Percentiles rank a stretch among this genome's conserved stretches.
Conservation (phyloP, 2,797 vertebrate species). For the Numenius phaeopus region DNA sequence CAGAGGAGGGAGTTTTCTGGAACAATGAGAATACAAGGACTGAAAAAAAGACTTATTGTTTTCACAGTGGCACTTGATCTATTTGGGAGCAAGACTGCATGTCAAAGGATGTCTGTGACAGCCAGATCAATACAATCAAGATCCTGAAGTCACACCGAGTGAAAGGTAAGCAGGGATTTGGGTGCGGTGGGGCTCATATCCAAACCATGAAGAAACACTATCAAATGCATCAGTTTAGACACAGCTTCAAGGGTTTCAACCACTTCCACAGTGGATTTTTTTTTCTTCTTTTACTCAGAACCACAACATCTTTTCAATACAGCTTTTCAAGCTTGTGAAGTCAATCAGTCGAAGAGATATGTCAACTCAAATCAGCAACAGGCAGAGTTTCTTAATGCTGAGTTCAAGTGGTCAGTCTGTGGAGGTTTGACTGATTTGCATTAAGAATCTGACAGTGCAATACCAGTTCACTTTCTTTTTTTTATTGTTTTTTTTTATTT, state of each 20-base stretch:
- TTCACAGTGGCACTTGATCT: neutral
- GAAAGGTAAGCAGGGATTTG: neutral
- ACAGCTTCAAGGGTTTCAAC: neutral
- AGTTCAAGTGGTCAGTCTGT: neutral
- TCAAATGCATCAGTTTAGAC: neutral
- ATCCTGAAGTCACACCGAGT: neutral
- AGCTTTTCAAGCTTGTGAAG: neutral
- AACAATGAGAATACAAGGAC: neutral
- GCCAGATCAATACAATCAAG: neutral
- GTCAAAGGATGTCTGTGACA: neutral
- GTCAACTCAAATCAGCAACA: neutral
- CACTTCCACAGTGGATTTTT: neutral
- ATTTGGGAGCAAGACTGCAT: neutral
- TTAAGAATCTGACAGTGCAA: neutral
- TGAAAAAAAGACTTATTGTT: neutral
- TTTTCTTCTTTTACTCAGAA: neutral
- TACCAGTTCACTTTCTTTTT: neutral
- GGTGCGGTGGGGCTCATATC: fast-evolving
- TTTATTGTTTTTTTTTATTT: neutral
- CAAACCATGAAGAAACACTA: neutral
- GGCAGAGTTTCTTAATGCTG: neutral
- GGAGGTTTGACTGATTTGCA: neutral
- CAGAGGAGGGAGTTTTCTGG: neutral
- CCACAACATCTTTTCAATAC: neutral
- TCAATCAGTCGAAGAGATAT: neutral